Conservation (phyloP, 1,140 invertebrate genomes). For the Polypedilum vanderplanki region DNA sequence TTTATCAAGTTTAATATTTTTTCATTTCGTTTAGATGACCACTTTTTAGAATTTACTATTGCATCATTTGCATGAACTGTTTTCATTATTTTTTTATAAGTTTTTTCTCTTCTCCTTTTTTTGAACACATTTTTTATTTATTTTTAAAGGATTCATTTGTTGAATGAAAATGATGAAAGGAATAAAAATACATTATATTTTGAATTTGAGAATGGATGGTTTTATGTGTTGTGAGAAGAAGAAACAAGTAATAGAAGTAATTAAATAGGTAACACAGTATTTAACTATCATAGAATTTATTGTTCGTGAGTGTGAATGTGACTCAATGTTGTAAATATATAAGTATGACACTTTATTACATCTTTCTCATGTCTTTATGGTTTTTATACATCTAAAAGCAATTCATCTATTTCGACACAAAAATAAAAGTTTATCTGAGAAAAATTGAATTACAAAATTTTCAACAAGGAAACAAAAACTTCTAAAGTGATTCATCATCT, state of each 20-base stretch:
- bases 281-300: no score
- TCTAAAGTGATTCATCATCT: no score
- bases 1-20: not conserved
- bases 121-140: conserved; percentile 18
- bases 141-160: not conserved
- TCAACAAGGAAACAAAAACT: not conserved
- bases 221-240: no score
- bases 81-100: not conserved
- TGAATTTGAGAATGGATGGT: not conserved
- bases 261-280: no score
- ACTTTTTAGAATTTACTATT: not conserved
- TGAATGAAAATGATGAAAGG: not conserved
- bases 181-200: not conserved
- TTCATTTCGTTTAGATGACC: not conserved
- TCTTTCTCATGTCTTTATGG: not conserved
- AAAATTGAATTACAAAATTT: not conserved
- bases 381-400: conserved; percentile 16
- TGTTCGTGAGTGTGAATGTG: no score
- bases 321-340: no score
- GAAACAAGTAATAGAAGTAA: no score
- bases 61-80: conserved; percentile 14
- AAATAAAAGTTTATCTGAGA: not conserved
- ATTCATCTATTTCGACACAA: conserved; percentile 12
- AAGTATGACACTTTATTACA: not conserved
- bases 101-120: not conserved